Evolutionary conservation across 2,888 invertebrate species (phyloP).

Genomic region (Pherbina coryleti): DNA sequence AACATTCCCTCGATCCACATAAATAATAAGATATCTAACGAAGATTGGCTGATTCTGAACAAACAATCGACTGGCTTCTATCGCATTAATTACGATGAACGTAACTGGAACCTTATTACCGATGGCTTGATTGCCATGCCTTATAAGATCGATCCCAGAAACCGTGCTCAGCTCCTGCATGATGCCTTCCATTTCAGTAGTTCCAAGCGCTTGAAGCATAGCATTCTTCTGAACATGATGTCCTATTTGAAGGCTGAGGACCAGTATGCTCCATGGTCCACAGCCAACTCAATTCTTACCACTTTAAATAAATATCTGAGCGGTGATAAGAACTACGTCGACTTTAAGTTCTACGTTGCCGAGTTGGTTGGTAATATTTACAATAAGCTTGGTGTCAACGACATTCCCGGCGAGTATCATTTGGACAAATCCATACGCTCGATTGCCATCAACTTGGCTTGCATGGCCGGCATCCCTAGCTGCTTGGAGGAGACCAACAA

Average conservation of each 20-base stretch:
- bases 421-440: constrained; percentile 60
- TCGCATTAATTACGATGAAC: constrained; percentile 78
- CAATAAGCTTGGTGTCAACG: constrained; percentile 61
- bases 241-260: constrained; percentile 62
- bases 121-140: constrained; percentile 75
- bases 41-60: constrained; percentile 66
- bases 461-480: constrained; percentile 59
- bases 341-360: constrained; percentile 56
- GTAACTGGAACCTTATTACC: constrained; percentile 78
- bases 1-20: constrained; percentile 42
- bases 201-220: constrained; percentile 55
- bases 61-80: constrained; percentile 70
- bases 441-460: constrained; percentile 63
- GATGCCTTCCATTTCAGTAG: constrained; percentile 74
- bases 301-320: constrained; percentile 58
- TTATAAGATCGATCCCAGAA: constrained; percentile 78
- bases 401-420: constrained; percentile 60
- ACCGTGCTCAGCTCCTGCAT: constrained; percentile 88
- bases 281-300: constrained; percentile 55
- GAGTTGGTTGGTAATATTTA: constrained; percentile 57
- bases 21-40: constrained; percentile 36
- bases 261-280: constrained; percentile 66
- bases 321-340: constrained; percentile 54
- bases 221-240: constrained; percentile 56
- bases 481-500: constrained; percentile 59